Base-by-base conservation (phyloP, 2,113 vertebrate genomes). In the Mormoops blainvillei region DNA sequence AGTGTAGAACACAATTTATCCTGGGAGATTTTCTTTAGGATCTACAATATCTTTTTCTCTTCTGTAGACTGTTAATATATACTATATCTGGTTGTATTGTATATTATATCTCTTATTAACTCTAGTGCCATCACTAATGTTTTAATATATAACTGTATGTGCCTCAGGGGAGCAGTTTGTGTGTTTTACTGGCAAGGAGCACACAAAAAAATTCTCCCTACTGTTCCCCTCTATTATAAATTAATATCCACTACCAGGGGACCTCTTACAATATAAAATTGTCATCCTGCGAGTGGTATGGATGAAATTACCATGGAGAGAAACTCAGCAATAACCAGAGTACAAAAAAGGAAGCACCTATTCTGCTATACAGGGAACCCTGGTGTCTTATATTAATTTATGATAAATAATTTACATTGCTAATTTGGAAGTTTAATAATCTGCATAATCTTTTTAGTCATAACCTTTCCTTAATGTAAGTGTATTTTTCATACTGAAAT, bases 201-300 rank as follows among this genome's bases (percentile, higher is more conserved):
- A 98, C 94, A 97, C 97, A 95, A 45, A 98, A 97, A 98, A 98
- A 97, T 94, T 94, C 97, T 97, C 95, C 86, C 82, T 98, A 98
- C 97, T 97, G 96, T 97, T 98, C 97, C 82, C 95, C 45, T 98
- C 81, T 61, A 93, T 98, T 98, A 98, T 98, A 97, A 98, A 98
- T 98, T 98, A 98, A 98, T 97, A 98, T 97, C 97, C 95, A 92
- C 94, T 98, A 97, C 94, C 98, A 96, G 73, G 98, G 97, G 98
- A 98, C 97, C 97, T 97, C 97, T 98, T 98, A 98, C 5, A 78
- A 97, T 95, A 96, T 98, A 97, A 98, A 98, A 98, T 96, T 98
- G 98, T 98, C 96, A 96, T 98, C 92, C 78, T 95, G 81, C 97
- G 97, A 98, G 93, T 0, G 0, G 94, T 97, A 95, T 33, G 73